Base-by-base conservation (phyloP, 2,113 vertebrate species). In the Nothocercus julius region DNA sequence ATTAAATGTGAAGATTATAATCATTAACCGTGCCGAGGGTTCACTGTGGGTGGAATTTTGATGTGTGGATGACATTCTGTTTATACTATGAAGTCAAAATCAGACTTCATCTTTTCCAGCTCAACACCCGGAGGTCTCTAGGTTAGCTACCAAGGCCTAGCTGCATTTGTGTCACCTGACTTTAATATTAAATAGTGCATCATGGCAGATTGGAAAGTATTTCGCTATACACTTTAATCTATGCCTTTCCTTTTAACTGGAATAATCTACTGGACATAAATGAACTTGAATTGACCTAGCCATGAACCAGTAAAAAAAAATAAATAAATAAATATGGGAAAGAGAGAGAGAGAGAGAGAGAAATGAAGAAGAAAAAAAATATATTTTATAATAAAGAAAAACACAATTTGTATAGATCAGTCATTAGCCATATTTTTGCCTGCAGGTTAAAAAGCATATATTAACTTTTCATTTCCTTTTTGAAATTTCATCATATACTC, bases 1-100 rank as follows among this genome's bases (percentile, higher is more conserved):
- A 98, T 98, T 98, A 97, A 98, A 98, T 97, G 97, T 97, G 98
- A 98, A 97, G 97, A 98, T 98, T 98, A 98, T 98, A 98, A 98
- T 98, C 97, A 98, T 98, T 98, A 98, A 92, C 91, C 5, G 17
- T 97, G 97, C 97, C 74, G 51, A 92, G 82, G 96, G 97, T 96
- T 97, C 97, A 93, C 85, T 91, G 94, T 97, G 96, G 96, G 97
- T 98, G 94, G 96, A 97, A 97, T 97, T 97, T 92, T 97, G 97
- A 98, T 97, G 96, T 91, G 95, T 63, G 75, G 89, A 96, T 98
- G 97, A 98, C 98, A 98, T 97, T 98, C 95, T 98, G 97, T 98
- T 98, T 97, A 97, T 91, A 95, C 14, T 91, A 95, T 34, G 89
- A 95, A 98, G 98, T 98, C 97, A 97, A 96, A 97, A 97, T 96